Evolutionary conservation across 2,113 vertebrate species (phyloP).

Genomic region (Loxodonta africana): DNA sequence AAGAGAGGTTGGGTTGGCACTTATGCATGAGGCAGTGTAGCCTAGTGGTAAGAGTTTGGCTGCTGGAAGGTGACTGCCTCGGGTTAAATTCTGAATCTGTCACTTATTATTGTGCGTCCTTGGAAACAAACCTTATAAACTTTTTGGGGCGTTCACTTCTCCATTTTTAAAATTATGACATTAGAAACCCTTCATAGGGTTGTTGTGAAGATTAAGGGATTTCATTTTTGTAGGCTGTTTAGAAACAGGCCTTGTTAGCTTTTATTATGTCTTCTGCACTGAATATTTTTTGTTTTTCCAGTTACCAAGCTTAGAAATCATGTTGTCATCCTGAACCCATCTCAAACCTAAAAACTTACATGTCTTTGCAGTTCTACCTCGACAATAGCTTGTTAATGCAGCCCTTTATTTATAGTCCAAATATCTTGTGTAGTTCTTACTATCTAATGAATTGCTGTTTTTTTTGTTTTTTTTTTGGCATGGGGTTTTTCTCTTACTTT

Average conservation of each 20-base stretch:
- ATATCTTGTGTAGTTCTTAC: neutral
- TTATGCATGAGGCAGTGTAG: neutral
- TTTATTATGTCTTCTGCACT: conserved; percentile 62
- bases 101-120: conserved; percentile 22
- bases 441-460: neutral
- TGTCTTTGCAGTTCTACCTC: conserved; percentile 51
- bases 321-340: conserved; percentile 15
- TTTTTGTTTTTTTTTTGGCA: neutral
- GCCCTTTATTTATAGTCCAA: conserved; percentile 14
- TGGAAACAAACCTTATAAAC: conserved; percentile 3
- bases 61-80: neutral
- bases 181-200: neutral
- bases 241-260: conserved; percentile 37
- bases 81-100: neutral
- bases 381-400: conserved; percentile 58
- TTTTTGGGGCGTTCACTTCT: conserved; percentile 38
- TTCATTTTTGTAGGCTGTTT: conserved; percentile 48
- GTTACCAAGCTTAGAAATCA: conserved; percentile 56
- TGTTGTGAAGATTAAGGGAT: conserved; percentile 59
- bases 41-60: neutral
- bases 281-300: conserved; percentile 52
- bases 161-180: conserved; percentile 17
- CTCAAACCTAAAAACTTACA: conserved; percentile 40
- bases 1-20: neutral
- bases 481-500: neutral